Evolutionary conservation across 1,140 invertebrate genomes (phyloP).

Genomic region (Zaprionus inermis): DNA sequence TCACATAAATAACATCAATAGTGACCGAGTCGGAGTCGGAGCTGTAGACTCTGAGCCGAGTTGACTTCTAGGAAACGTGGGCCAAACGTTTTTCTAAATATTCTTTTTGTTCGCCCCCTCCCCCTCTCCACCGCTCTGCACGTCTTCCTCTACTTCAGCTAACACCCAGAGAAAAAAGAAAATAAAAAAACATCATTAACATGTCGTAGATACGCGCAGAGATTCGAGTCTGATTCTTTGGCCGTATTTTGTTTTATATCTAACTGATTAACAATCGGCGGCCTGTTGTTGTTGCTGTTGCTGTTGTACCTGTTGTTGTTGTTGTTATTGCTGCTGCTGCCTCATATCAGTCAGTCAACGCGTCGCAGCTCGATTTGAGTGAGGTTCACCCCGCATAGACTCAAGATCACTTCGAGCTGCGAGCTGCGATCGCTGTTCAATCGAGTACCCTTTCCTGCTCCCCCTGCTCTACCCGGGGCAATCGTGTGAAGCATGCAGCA

Average conservation of each 20-base stretch:
- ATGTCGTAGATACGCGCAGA: conserved; percentile 77
- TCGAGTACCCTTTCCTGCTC: conserved; percentile 39
- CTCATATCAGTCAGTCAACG: conserved; percentile 76
- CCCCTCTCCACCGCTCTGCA: conserved; percentile 8
- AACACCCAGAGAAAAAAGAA: conserved; percentile 30
- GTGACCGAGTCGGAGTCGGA: conserved; percentile 38
- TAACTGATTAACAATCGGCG: conserved; percentile 80
- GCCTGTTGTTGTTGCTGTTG: conserved; percentile 48
- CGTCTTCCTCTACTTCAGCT: conserved; percentile 30
- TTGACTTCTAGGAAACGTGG: conserved; percentile 69
- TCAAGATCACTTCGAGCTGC: conserved; percentile 48
- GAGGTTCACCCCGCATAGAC: conserved; percentile 64
- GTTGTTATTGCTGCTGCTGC: conserved; percentile 54
- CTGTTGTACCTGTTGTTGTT: conserved; percentile 49
- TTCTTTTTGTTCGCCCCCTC: conserved; percentile 33
- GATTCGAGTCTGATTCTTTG: conserved; percentile 67
- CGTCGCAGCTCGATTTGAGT: conserved; percentile 72
- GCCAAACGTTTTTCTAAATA: conserved; percentile 65
- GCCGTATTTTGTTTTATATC: conserved; percentile 79
- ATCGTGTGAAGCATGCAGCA: conserved; percentile 17
- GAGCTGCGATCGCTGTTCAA: conserved; percentile 74
- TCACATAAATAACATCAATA: conserved; percentile 82
- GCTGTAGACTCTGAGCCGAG: conserved; percentile 30
- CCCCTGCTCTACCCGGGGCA: neutral
- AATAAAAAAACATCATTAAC: conserved; percentile 71